These are phyloP conservation scores for Chymomyza fuscimana DNA, from an alignment of 2,888 invertebrate species.

Conservation along the genomic window DNA sequence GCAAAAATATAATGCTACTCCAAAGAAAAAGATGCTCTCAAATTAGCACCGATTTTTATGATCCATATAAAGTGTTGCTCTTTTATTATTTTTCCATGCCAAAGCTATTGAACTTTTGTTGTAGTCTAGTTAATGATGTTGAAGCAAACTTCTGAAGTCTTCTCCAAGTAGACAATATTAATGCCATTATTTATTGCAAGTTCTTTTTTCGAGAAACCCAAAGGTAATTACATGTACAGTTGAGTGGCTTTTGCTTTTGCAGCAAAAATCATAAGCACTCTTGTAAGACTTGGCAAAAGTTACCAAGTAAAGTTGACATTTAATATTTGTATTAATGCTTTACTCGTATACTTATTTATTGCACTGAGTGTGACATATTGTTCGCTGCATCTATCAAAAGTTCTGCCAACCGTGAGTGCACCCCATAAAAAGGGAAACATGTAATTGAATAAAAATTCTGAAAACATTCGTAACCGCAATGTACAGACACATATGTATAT, in stretches of 20 bases:
- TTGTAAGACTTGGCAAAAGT: neutral
- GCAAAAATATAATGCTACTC: neutral
- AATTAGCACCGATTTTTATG: neutral
- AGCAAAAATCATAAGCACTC: neutral
- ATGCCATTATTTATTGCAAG: neutral
- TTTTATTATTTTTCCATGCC: neutral
- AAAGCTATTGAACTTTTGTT: neutral
- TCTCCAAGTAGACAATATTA: neutral
- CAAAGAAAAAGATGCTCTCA: neutral
- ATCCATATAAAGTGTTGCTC: neutral
- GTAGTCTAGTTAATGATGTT: neutral
- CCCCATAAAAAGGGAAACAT: slow-evolving; percentile 18
- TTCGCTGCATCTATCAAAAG: neutral
- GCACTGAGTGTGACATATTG: neutral
- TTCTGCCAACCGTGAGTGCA: neutral
- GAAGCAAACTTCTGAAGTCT: neutral
- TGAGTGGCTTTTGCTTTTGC: neutral
- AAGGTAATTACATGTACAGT: neutral
- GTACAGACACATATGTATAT: neutral
- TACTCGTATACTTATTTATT: neutral
- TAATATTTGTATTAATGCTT: neutral
- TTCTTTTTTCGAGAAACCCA: neutral
- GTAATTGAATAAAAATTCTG: slow-evolving; percentile 36
- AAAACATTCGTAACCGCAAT: slow-evolving; percentile 22
- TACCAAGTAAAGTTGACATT: neutral